phyloP scores from a whole-genome alignment of 2,113 vertebrate species.

The Rallus limicola region DNA sequence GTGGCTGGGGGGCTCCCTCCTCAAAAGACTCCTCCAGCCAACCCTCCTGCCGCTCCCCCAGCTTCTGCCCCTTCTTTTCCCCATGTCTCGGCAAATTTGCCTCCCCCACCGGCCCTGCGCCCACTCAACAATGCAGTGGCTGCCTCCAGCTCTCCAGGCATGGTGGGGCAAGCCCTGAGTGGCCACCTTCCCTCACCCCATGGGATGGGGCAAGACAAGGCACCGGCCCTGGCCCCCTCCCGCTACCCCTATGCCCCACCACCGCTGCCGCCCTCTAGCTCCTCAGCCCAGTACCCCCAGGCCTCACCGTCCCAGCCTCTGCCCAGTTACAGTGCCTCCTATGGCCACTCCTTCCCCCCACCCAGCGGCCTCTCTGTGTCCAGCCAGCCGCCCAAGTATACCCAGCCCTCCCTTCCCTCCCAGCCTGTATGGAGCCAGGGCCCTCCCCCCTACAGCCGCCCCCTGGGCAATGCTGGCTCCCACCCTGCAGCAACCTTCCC shows the following conservation, averaged over 20 bases:
- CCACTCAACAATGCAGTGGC: constrained; percentile 81
- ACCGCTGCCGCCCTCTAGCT: constrained; percentile 45
- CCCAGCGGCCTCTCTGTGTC: constrained; percentile 69
- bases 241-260: constrained; percentile 73
- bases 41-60: constrained; percentile 53
- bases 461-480: constrained; percentile 60
- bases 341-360: constrained; percentile 71
- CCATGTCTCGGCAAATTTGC: constrained; percentile 80
- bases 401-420: constrained; percentile 76
- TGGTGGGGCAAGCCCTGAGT: constrained; percentile 82
- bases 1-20: constrained; percentile 65
- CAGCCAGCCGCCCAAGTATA: constrained; percentile 79
- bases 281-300: constrained; percentile 67
- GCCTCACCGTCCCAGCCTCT: constrained; percentile 61
- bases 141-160: constrained; percentile 71
- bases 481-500: constrained; percentile 68
- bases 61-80: constrained; percentile 67
- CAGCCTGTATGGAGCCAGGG: constrained; percentile 80
- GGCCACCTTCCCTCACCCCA: constrained; percentile 72
- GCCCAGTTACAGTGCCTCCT: constrained; percentile 71
- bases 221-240: constrained; percentile 61
- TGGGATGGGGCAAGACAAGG: constrained; percentile 71
- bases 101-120: constrained; percentile 91
- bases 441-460: constrained; percentile 71
- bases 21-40: constrained; percentile 73